Percentiles rank a stretch among this genome's conserved stretches.
Evolutionary conservation across 1,140 invertebrate genomes (phyloP).

Genomic region (Diachasma alloeum): DNA sequence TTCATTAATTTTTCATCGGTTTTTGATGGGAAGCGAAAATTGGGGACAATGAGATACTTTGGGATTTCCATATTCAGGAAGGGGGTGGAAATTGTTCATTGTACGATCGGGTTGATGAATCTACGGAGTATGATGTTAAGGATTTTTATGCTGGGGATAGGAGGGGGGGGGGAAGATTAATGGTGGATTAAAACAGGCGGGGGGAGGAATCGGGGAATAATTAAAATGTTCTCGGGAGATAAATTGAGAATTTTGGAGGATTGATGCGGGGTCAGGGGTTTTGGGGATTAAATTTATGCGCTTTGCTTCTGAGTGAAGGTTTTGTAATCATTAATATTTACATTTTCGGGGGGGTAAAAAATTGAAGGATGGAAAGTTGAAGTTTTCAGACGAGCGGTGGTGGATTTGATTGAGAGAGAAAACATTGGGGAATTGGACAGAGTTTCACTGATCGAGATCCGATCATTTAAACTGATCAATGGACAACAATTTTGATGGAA

Average conservation of each 20-base stretch:
- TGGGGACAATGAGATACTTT: neutral
- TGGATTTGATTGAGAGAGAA: too few relatives aligned
- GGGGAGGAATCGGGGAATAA: neutral
- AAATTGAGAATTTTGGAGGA: neutral
- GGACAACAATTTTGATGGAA: too few relatives aligned
- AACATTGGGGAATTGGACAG: too few relatives aligned
- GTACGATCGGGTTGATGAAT: neutral
- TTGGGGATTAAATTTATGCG: too few relatives aligned
- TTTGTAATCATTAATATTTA: neutral
- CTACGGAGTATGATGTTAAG: neutral
- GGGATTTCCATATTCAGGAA: neutral
- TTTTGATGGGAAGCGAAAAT: neutral
- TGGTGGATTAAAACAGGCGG: neutral
- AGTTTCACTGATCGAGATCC: too few relatives aligned
- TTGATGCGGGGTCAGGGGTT: neutral
- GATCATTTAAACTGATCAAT: too few relatives aligned
- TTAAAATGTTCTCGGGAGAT: neutral
- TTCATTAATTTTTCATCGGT: slow-evolving; percentile 24
- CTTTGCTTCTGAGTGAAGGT: too few relatives aligned
- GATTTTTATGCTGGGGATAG: neutral
- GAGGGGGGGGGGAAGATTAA: neutral
- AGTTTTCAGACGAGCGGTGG: too few relatives aligned
- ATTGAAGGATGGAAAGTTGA: neutral
- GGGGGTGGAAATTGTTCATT: neutral
- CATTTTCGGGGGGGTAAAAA: neutral